Conservation (phyloP, 2,113 vertebrate species). For the Xyrauchen texanus region DNA sequence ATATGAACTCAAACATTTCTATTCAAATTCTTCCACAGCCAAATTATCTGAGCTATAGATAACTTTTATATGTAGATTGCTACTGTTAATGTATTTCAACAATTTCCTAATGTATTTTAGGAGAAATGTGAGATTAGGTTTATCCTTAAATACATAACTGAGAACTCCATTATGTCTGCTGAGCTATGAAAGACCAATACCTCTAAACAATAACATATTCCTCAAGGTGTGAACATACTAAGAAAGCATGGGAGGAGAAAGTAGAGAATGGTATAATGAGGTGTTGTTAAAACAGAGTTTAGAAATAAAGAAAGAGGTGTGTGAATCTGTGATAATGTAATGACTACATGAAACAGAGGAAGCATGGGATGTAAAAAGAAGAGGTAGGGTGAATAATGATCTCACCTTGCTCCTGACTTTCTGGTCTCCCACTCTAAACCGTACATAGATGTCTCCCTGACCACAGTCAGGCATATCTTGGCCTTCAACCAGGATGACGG, state of each 20-base stretch:
- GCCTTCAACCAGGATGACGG: conserved; percentile 88
- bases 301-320: conserved; percentile 13
- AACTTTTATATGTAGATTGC: too few relatives aligned
- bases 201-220: too few relatives aligned
- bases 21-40: too few relatives aligned
- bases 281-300: conserved; percentile 33
- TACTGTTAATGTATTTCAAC: too few relatives aligned
- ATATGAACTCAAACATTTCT: too few relatives aligned
- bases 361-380: background rate
- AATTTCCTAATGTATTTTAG: too few relatives aligned
- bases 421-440: conserved; percentile 89
- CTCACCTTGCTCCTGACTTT: conserved; percentile 93
- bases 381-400: background rate
- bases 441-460: conserved; percentile 84
- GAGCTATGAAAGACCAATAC: too few relatives aligned
- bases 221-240: conserved; percentile 9
- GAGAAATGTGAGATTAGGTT: too few relatives aligned
- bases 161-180: too few relatives aligned
- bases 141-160: conserved; percentile 3
- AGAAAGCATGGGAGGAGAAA: conserved; percentile 40
- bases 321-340: conserved; percentile 9
- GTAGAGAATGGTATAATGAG: conserved; percentile 46
- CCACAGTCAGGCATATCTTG: conserved; percentile 80
- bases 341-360: conserved; percentile 4
- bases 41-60: too few relatives aligned